Conservation (phyloP, 53 echinoderm and acorn worm species). For the Stichopus horrens region DNA sequence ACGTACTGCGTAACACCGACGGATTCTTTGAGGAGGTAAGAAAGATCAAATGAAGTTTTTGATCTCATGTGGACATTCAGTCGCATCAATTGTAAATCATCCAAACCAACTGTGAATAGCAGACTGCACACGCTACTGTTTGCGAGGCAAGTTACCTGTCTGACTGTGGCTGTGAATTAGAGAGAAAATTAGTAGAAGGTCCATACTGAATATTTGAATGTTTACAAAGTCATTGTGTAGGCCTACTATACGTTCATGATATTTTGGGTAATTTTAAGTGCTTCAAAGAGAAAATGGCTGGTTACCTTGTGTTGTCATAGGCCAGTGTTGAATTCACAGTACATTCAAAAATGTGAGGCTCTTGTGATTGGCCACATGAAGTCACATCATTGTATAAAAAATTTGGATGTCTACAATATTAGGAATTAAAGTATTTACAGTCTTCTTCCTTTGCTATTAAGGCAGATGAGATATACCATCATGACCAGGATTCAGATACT, state of each 20-base stretch:
- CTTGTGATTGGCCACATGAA: neutral
- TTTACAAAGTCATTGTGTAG: too few species aligned
- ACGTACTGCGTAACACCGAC: slow-evolving; percentile 81
- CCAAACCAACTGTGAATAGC: neutral
- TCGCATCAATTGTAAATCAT: neutral
- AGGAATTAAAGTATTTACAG: slow-evolving; percentile 30
- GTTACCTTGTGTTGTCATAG: too few species aligned
- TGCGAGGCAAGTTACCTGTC: neutral
- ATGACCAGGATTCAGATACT: slow-evolving; percentile 1
- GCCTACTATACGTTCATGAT: too few species aligned
- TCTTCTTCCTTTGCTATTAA: slow-evolving; percentile 31
- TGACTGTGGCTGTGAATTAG: neutral
- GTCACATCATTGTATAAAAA: neutral
- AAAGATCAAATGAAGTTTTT: neutral
- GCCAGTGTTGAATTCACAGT: too few species aligned
- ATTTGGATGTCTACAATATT: neutral
- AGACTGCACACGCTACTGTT: neutral
- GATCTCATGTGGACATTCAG: neutral
- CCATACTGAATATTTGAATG: too few species aligned
- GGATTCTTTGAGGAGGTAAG: slow-evolving; percentile 83
- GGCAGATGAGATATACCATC: slow-evolving; percentile 38
- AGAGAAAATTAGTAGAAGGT: too few species aligned
- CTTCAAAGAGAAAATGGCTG: too few species aligned
- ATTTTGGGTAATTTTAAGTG: too few species aligned
- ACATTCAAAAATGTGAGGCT: too few species aligned